Evolutionary conservation across 2,888 invertebrate genomes (phyloP).

Genomic region (Xanthorhoe spadicearia): DNA sequence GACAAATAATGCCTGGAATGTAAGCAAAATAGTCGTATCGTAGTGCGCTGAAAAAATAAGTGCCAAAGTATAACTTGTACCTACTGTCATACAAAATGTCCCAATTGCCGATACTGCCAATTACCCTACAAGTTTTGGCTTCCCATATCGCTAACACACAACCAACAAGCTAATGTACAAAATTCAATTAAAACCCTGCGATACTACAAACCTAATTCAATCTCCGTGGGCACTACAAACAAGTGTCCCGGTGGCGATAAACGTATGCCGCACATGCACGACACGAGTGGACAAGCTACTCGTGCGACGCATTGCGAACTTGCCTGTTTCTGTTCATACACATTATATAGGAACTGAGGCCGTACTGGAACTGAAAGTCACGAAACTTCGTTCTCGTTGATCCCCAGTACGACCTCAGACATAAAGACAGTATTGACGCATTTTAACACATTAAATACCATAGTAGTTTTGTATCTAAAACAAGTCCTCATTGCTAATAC

Average conservation of each 20-base stretch:
- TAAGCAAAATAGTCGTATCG: too few relatives aligned
- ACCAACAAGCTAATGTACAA: slow-evolving; percentile 43
- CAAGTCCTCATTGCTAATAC: too few relatives aligned
- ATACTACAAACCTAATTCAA: slow-evolving; percentile 55
- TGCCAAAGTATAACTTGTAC: not conserved
- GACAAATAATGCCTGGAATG: too few relatives aligned
- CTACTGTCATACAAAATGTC: not conserved
- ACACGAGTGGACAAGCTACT: slow-evolving; percentile 36
- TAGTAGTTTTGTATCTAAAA: too few relatives aligned
- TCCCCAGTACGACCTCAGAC: too few relatives aligned
- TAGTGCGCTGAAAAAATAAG: not conserved
- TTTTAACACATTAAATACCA: too few relatives aligned
- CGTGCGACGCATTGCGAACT: slow-evolving; percentile 18
- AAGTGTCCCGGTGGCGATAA: slow-evolving; percentile 58
- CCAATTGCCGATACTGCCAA: slow-evolving; percentile 10
- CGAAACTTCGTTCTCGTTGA: too few relatives aligned
- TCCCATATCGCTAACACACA: slow-evolving; percentile 15
- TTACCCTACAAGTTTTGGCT: slow-evolving; percentile 20
- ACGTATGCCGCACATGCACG: slow-evolving; percentile 47
- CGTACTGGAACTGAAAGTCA: too few relatives aligned
- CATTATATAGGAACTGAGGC: too few relatives aligned
- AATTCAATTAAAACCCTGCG: slow-evolving; percentile 51
- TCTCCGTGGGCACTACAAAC: slow-evolving; percentile 59
- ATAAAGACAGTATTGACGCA: too few relatives aligned
- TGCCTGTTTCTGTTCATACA: not conserved